Conservation (phyloP, 1,140 invertebrate species). For the Leptinotarsa defecta region DNA sequence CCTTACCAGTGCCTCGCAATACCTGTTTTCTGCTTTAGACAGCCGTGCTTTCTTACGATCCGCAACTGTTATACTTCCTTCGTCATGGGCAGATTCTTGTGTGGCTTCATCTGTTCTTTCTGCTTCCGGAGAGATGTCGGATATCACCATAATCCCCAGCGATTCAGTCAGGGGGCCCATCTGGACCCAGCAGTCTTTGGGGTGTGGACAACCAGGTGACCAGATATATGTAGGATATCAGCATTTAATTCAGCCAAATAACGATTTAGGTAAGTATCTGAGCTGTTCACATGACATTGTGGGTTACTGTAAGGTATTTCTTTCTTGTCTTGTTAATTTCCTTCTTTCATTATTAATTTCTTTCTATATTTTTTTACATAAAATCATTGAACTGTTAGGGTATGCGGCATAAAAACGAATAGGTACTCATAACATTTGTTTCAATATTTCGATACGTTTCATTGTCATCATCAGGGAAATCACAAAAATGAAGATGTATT, state of each 20-base stretch:
- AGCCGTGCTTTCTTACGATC: conserved; percentile 60
- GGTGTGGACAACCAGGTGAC: conserved; percentile 64
- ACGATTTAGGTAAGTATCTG: neutral
- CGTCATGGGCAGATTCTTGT: conserved; percentile 61
- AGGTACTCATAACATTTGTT: no score
- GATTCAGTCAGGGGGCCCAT: conserved; percentile 61
- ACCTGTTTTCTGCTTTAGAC: conserved; percentile 61
- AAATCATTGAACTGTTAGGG: no score
- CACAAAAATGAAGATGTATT: no score
- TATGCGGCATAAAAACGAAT: no score
- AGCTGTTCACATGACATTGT: no score
- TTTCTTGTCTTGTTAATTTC: no score
- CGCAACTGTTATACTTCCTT: conserved; percentile 62
- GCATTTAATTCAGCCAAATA: conserved; percentile 46
- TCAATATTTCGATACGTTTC: no score
- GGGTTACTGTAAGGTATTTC: no score
- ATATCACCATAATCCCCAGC: conserved; percentile 60
- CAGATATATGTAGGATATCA: conserved; percentile 62
- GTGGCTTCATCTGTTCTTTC: conserved; percentile 51
- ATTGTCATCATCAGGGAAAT: no score
- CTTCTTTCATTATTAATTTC: no score
- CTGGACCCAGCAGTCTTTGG: conserved; percentile 65
- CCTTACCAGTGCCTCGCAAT: conserved; percentile 58
- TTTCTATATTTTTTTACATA: no score
- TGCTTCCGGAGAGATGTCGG: conserved; percentile 57